Evolutionary conservation across 2,888 invertebrate species (phyloP), one percentile per base, ranked within the genome.

Genomic region (Aleiodes alternator): DNA sequence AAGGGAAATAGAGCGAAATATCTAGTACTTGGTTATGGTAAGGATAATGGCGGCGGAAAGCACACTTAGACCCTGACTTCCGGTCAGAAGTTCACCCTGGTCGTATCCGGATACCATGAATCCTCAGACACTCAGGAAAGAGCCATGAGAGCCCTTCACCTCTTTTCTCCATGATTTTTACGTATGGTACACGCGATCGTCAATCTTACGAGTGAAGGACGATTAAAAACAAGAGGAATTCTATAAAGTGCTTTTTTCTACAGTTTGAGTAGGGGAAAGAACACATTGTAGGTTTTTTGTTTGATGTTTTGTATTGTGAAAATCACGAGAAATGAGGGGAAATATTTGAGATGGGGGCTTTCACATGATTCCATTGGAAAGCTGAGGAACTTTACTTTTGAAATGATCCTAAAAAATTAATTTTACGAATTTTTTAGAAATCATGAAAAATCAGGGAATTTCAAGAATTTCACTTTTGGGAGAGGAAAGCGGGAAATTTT

Each of bases 31-130:
- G 53, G 16, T 53, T 53, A 9, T 16, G 7, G 31, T 48, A 61
- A 59, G 61, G 83, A 84, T 86, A 87, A 86, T 87, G 82, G 86
- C 83, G 82, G 83, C 84, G 84, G 86, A 86, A 86, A 84, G 84
- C 85, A 86, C 86, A 86, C 85, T 86, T 87, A 85, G 81, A 84
- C 76, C 72, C 73, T 74, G 72, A 83, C 80, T 85, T 86, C 86
- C 86, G 85, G 81, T 81, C 82, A 81, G 83, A 81, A 77, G 75
- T 79, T 81, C 77, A 79, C 76, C 77, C 76, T 76, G 72, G 75
- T 81, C 76, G 80, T 83, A 83, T 84, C 85, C 84, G 84, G 81
- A 80, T 76, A 80, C 80, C 84, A 83, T 84, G 82, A 84, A 85
- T 84, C 79, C 81, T 78, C 77, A 68, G 53, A 66, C 75, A 75